phyloP scores from a whole-genome alignment of 2,888 invertebrate species.

The Thelaira solivaga region DNA sequence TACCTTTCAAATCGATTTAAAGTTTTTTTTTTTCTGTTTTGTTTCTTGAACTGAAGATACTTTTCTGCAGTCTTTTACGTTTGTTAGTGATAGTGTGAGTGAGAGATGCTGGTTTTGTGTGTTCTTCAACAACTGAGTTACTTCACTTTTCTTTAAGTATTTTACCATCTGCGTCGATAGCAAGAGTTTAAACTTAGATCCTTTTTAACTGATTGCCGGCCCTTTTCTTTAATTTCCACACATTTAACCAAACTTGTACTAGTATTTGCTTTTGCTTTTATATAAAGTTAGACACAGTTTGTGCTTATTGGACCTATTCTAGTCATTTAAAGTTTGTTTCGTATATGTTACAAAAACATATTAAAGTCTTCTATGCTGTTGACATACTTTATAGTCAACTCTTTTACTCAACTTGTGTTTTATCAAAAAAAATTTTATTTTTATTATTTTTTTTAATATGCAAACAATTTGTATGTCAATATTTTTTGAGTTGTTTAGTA shows the following conservation, averaged over 20 bases:
- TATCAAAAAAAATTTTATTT: too few species aligned
- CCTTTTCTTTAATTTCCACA: neutral
- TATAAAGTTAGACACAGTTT: neutral
- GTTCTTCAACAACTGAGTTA: neutral
- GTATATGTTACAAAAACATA: neutral
- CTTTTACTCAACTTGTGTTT: too few species aligned
- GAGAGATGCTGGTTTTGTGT: neutral
- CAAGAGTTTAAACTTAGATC: slow-evolving; percentile 43
- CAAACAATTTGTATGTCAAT: slow-evolving; percentile 17
- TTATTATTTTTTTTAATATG: too few species aligned
- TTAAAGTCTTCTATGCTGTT: neutral
- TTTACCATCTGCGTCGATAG: slow-evolving; percentile 39
- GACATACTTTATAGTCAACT: too few species aligned
- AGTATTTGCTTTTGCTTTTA: slow-evolving; percentile 6
- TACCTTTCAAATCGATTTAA: slow-evolving; percentile 48
- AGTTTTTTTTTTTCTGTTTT: slow-evolving; percentile 7
- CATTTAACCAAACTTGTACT: neutral
- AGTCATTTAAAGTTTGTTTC: slow-evolving; percentile 25
- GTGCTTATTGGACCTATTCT: neutral
- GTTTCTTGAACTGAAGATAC: slow-evolving; percentile 1
- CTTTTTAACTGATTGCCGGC: slow-evolving; percentile 24
- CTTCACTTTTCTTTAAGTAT: slow-evolving; percentile 29
- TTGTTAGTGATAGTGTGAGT: neutral
- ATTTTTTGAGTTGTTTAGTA: slow-evolving; percentile 27
- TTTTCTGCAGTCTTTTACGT: slow-evolving; percentile 10